These are phyloP conservation scores for Mythimna albipuncta DNA, from an alignment of 2,888 invertebrate genomes.

Conservation along the genomic window DNA sequence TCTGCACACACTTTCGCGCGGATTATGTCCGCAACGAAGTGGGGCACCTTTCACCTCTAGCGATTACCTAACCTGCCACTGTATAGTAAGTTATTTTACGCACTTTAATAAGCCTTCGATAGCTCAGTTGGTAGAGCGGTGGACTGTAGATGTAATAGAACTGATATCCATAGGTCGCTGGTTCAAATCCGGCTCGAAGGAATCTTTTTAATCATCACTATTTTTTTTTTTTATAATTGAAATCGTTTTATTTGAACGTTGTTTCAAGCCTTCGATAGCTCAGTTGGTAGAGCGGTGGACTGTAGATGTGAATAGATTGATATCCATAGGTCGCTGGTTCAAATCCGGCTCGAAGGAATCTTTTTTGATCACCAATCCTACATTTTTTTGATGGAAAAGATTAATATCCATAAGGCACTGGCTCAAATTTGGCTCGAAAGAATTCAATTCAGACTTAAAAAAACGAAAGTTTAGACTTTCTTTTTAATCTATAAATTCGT, in stretches of 20 bases:
- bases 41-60: conserved; percentile 67
- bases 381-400: neutral
- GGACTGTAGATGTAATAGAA: conserved; percentile 77
- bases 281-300: conserved; percentile 89
- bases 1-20: conserved; percentile 35
- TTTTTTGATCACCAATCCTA: conserved; percentile 52
- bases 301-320: conserved; percentile 79
- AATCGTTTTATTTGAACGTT: neutral
- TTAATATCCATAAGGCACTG: conserved; percentile 91
- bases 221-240: neutral
- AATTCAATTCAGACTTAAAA: conserved; percentile 46
- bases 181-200: conserved; percentile 91
- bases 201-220: neutral
- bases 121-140: conserved; percentile 82
- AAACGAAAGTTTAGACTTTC: no score
- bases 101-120: conserved; percentile 81
- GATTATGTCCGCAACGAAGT: conserved; percentile 50
- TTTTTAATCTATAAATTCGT: no score
- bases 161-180: conserved; percentile 91
- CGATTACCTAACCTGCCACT: conserved; percentile 52
- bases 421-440: conserved; percentile 91
- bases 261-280: neutral
- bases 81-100: conserved; percentile 42
- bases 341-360: conserved; percentile 91
- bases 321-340: conserved; percentile 92